Evolutionary conservation across 2,888 invertebrate species (phyloP).

Genomic region (Deladenus siricidicola): DNA sequence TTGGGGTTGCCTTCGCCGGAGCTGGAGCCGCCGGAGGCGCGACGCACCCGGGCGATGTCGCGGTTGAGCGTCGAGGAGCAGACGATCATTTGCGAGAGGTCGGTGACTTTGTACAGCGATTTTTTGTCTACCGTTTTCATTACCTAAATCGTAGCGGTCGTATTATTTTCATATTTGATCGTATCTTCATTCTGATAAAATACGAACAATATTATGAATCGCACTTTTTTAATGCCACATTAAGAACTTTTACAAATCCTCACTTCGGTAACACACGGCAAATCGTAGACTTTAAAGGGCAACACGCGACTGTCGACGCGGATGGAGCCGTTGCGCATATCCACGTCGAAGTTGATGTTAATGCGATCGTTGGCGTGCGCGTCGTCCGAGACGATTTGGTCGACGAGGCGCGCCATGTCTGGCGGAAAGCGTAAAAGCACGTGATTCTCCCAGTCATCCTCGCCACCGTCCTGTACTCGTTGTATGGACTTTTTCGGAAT

Average conservation of each 20-base stretch:
- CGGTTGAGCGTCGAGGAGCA: conserved; percentile 28
- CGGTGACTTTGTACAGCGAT: conserved; percentile 93
- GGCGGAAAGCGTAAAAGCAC: conserved; percentile 41
- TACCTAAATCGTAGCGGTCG: conserved; percentile 59
- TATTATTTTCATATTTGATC: no score
- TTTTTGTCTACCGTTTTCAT: conserved; percentile 90
- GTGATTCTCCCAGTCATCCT: conserved; percentile 48
- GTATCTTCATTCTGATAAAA: no score
- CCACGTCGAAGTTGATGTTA: conserved; percentile 31
- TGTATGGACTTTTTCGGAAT: no score
- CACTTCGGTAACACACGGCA: conserved; percentile 48
- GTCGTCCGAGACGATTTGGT: conserved; percentile 25
- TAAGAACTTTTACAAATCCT: no score
- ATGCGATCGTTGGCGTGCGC: conserved; percentile 29
- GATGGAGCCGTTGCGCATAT: conserved; percentile 38
- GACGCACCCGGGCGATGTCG: background rate
- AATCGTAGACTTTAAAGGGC: conserved; percentile 41
- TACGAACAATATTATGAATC: no score
- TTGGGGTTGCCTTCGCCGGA: conserved; percentile 56
- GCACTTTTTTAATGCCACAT: no score
- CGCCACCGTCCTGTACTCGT: conserved; percentile 14
- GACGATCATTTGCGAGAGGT: conserved; percentile 73
- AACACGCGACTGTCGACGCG: conserved; percentile 36
- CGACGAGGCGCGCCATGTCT: conserved; percentile 31
- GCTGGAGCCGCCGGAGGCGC: background rate